Evolutionary conservation across 2,113 vertebrate genomes (phyloP).

Genomic region (Periophthalmus modestus): DNA sequence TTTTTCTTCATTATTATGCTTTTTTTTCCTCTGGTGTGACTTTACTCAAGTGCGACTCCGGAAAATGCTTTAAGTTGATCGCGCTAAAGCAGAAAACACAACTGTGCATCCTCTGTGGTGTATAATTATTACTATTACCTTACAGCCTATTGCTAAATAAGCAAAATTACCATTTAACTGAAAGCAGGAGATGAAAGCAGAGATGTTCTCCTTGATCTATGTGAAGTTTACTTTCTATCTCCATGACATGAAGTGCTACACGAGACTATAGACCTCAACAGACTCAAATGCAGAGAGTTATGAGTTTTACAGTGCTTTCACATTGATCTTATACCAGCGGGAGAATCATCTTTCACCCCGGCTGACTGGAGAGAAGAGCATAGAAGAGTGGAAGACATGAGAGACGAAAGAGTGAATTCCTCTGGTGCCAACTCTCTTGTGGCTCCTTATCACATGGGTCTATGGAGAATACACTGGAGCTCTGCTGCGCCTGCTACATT

Average conservation of each 20-base stretch:
- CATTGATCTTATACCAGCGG: conserved; percentile 30
- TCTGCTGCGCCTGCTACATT: conserved; percentile 22
- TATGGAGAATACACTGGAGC: conserved; percentile 42
- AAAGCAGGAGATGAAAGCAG: too few species aligned
- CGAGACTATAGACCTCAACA: conserved; percentile 18
- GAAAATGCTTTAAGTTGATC: too few species aligned
- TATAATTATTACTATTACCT: too few species aligned
- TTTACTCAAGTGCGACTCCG: too few species aligned
- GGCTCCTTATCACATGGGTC: conserved; percentile 59
- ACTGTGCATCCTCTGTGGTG: too few species aligned
- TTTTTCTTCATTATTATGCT: too few species aligned
- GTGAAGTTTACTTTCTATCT: neutral
- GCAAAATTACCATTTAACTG: too few species aligned
- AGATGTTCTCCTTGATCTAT: too few species aligned
- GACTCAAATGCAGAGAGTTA: conserved; percentile 38
- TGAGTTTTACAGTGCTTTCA: conserved; percentile 43
- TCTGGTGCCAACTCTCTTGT: conserved; percentile 41
- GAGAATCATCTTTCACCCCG: conserved; percentile 42
- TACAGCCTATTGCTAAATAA: too few species aligned
- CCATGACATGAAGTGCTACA: neutral
- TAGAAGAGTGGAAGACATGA: conserved; percentile 13
- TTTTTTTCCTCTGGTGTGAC: too few species aligned
- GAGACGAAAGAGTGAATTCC: conserved; percentile 33
- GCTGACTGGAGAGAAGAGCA: conserved; percentile 28
- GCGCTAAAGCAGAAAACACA: too few species aligned